phyloP scores from a whole-genome alignment of 2,888 invertebrate species.

The Erebia ligea region DNA sequence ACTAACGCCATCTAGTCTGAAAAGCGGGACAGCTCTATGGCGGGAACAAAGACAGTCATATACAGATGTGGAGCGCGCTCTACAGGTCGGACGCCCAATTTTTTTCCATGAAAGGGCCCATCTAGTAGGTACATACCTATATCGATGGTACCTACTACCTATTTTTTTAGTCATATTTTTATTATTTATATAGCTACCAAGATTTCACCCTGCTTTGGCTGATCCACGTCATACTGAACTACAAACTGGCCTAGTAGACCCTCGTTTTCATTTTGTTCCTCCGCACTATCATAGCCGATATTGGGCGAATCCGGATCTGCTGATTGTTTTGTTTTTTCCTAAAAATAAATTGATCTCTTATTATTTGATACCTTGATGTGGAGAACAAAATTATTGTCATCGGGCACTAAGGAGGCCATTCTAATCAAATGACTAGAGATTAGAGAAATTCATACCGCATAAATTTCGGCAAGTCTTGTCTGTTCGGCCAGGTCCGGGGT shows the following conservation, averaged over 20 bases:
- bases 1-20: too few relatives aligned
- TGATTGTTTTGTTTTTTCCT: constrained; percentile 44
- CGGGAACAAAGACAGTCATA: too few relatives aligned
- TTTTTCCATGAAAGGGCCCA: too few relatives aligned
- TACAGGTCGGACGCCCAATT: too few relatives aligned
- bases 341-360: constrained; percentile 9
- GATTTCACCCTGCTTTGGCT: constrained; percentile 79
- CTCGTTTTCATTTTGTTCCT: constrained; percentile 41
- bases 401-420: neutral
- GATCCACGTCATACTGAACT: constrained; percentile 85
- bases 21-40: too few relatives aligned
- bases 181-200: constrained; percentile 50
- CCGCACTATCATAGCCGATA: constrained; percentile 26
- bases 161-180: too few relatives aligned
- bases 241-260: constrained; percentile 84
- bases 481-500: constrained; percentile 84
- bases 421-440: neutral
- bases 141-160: too few relatives aligned
- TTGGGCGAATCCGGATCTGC: constrained; percentile 17
- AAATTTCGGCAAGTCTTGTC: constrained; percentile 74
- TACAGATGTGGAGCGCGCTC: too few relatives aligned
- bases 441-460: constrained; percentile 52
- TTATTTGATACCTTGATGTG: neutral
- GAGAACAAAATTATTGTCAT: neutral
- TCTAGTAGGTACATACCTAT: too few relatives aligned